Conservation (phyloP, 1,140 invertebrate genomes). For the Anadara kagoshimensis region DNA sequence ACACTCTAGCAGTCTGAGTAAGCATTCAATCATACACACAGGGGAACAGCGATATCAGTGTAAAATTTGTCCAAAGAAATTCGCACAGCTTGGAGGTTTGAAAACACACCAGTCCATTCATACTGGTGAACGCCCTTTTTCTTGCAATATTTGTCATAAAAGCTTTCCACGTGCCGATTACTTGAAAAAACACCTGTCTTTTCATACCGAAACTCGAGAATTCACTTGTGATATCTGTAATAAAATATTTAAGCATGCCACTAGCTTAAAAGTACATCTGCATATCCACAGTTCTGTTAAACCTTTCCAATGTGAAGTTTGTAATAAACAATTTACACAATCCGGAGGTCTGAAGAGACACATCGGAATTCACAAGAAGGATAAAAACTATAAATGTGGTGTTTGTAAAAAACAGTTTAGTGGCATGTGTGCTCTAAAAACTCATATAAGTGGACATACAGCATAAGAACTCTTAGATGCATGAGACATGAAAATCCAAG, state of each 20-base stretch:
- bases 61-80: not conserved
- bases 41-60: not conserved
- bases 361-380: slow-evolving; percentile 5
- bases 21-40: not conserved
- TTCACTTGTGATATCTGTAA: not conserved
- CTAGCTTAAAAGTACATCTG: not conserved
- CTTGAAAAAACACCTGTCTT: not conserved
- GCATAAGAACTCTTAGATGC: too few relatives aligned
- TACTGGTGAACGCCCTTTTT: not conserved
- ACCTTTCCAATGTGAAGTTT: not conserved
- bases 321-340: not conserved
- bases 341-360: not conserved
- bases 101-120: not conserved
- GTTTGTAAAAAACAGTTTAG: too few relatives aligned
- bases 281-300: not conserved
- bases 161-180: not conserved
- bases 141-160: not conserved
- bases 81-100: not conserved
- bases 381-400: too few relatives aligned
- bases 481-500: too few relatives aligned
- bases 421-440: too few relatives aligned
- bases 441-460: too few relatives aligned
- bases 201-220: not conserved
- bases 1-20: not conserved
- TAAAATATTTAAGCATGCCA: not conserved